Evolutionary conservation across 2,113 vertebrate genomes (phyloP).

Genomic region (Laterallus jamaicensis): DNA sequence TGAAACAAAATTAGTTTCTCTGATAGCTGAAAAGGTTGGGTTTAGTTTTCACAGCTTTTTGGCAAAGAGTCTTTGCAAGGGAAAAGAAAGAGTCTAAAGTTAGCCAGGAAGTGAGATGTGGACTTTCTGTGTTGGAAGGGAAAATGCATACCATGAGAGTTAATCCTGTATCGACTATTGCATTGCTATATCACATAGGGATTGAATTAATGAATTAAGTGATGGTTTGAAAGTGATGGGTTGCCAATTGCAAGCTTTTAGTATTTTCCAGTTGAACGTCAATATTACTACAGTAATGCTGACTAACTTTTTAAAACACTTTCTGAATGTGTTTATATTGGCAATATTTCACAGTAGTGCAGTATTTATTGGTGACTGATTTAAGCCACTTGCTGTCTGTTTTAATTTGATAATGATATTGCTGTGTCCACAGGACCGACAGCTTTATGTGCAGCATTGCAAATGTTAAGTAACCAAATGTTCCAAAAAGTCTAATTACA

Average conservation of each 20-base stretch:
- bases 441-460: neutral
- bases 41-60: neutral
- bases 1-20: neutral
- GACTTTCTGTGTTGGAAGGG: neutral
- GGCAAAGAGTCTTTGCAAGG: neutral
- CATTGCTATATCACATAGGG: neutral
- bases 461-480: neutral
- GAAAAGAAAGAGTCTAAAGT: neutral
- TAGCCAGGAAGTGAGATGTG: neutral
- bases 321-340: neutral
- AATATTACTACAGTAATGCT: neutral
- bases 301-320: neutral
- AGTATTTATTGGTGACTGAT: neutral
- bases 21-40: neutral
- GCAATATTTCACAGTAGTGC: neutral
- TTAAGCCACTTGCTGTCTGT: neutral
- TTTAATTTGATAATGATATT: neutral
- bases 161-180: neutral
- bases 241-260: neutral
- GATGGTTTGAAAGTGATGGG: neutral
- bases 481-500: neutral
- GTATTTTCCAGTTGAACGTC: neutral
- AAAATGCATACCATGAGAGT: neutral
- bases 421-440: neutral
- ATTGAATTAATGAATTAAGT: neutral